phyloP scores from a whole-genome alignment of 2,113 vertebrate species.

The Vulpes ferrilata region DNA sequence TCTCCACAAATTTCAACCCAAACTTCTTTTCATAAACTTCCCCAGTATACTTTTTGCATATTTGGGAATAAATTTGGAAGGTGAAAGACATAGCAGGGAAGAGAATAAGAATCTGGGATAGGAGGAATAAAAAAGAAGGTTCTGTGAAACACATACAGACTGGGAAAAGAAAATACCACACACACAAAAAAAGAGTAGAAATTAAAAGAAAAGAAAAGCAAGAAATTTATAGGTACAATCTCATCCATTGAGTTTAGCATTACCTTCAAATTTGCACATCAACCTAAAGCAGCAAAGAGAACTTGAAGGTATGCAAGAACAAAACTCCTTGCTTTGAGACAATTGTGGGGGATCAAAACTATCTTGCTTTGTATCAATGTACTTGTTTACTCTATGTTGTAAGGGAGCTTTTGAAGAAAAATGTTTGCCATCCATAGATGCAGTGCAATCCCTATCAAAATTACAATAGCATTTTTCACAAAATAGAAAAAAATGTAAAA shows the following conservation, averaged over 20 bases:
- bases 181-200: not conserved
- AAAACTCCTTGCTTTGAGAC: not conserved
- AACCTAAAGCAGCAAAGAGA: not conserved
- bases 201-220: not conserved
- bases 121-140: not conserved
- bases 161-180: not conserved
- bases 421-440: not conserved
- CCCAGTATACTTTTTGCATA: too few species aligned
- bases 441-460: not conserved
- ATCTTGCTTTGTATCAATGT: not conserved
- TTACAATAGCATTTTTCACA: not conserved
- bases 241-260: not conserved
- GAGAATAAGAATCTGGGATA: not conserved
- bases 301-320: not conserved
- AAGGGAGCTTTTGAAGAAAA: not conserved
- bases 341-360: not conserved
- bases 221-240: not conserved
- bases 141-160: not conserved
- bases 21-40: too few species aligned
- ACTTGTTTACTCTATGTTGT: not conserved
- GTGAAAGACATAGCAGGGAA: not conserved
- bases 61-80: not conserved
- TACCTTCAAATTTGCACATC: not conserved
- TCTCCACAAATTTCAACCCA: not conserved
- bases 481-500: not conserved